A percentile compares a stretch with the other conserved stretches of the same genome.
Evolutionary conservation across 2,888 invertebrate genomes (phyloP).

Genomic region (Cordilura impudica): DNA sequence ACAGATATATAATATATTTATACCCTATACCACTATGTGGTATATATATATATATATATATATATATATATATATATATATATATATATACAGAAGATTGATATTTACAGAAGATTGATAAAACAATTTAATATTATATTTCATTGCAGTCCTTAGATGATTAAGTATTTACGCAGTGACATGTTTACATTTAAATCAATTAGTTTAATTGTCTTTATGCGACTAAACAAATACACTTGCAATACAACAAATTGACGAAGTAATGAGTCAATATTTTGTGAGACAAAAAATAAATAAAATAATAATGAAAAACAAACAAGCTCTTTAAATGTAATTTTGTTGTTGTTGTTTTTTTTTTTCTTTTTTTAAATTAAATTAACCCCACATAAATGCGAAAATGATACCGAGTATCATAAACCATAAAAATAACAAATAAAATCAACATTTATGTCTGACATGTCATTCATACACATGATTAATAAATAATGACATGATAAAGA

Average conservation of each 20-base stretch:
- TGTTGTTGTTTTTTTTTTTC: not conserved
- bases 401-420: not conserved
- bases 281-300: not conserved
- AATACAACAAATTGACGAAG: not conserved
- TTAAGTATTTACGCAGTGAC: conserved; percentile 38
- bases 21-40: no score
- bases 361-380: conserved; percentile 18
- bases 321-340: not conserved
- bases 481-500: no score
- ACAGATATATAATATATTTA: no score
- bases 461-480: not conserved
- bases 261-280: conserved; percentile 42
- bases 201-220: conserved; percentile 44
- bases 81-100: no score
- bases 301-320: not conserved
- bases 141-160: not conserved
- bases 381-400: not conserved
- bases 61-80: no score
- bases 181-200: conserved; percentile 55
- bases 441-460: not conserved
- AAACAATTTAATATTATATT: no score
- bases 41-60: no score
- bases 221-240: conserved; percentile 20
- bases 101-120: no score
- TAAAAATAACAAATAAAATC: not conserved